Base-by-base conservation (phyloP, 1,140 invertebrate species). In the Parasteatoda tepidariorum region DNA sequence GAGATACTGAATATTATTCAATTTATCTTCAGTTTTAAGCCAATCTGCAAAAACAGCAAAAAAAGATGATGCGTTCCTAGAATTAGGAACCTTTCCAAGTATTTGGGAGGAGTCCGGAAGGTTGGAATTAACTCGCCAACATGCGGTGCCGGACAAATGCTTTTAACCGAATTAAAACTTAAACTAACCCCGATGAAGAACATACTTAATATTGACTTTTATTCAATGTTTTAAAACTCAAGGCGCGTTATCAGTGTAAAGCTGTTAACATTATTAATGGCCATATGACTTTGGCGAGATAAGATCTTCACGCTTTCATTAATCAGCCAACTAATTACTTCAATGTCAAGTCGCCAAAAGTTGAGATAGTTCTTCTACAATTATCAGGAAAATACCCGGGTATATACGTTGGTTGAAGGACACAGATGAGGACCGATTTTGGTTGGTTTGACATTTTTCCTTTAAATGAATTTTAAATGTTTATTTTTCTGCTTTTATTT, bases 201-300 rank as follows among this genome's bases (percentile, higher is more conserved):
- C 54, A 68, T 26, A 79, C 48, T 68, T 79, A 38, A 68, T 68
- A 79, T 79, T 67, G 76, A 68, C 64, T 79, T 67, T 79, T 64
- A 57, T 26, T 33, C 61, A 24, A 64, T 73, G 64, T 55, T 67
- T 48, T 66, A 57, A 67, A 34, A 30, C 38, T 0, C 30, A 64
- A 24, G 48, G 34, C 34, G 26, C 26, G 34, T 76, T 76, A 76
- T 76, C 74, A 55, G n/a, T 18, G 22, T 22, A 79, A 67, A 79
- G 76, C 76, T 79, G 76, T 79, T 79, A 79, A 66, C 76, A 59
- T 79, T 79, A 79, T 79, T 79, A 79, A 79, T 79, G 76, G 76
- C 57, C 62, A 79, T 79, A 68, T 68, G 76, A 68, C 64, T 79
- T 57, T 30, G 64, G 28, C 66, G 76, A n/a, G n/a, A 79, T 79